phyloP scores from a whole-genome alignment of 2,113 vertebrate genomes.

The Nyctibius bracteatus region DNA sequence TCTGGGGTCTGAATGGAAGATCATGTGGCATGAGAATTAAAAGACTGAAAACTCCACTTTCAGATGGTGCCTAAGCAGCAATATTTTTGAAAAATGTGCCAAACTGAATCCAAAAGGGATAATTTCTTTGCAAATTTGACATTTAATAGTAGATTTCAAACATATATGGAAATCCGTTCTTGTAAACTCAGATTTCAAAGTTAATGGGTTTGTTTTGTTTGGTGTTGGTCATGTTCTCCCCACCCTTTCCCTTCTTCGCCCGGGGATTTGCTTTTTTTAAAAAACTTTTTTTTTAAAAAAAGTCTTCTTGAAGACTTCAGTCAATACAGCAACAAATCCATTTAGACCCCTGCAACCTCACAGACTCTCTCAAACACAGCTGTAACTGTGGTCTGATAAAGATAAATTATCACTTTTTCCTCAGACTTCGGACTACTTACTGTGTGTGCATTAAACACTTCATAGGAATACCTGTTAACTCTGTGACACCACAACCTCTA shows the following conservation, averaged over 20 bases:
- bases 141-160: background rate
- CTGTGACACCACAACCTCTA: background rate
- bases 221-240: fast-evolving
- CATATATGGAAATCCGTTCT: background rate
- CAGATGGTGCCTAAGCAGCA: background rate
- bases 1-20: background rate
- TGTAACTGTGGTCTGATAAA: slow-evolving; percentile 39
- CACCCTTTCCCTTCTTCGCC: fast-evolving
- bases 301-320: background rate
- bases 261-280: background rate
- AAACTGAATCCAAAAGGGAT: background rate
- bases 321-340: background rate
- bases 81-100: background rate
- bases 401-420: slow-evolving; percentile 22
- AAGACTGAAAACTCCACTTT: background rate
- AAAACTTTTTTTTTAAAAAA: background rate
- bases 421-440: background rate
- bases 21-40: background rate
- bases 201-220: background rate
- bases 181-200: background rate
- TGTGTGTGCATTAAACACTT: background rate
- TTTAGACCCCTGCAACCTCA: background rate
- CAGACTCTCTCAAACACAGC: background rate
- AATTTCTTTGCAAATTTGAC: background rate
- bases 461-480: background rate